Evolutionary conservation across 2,113 vertebrate species (phyloP).

Genomic region (Hepsetus odoe): DNA sequence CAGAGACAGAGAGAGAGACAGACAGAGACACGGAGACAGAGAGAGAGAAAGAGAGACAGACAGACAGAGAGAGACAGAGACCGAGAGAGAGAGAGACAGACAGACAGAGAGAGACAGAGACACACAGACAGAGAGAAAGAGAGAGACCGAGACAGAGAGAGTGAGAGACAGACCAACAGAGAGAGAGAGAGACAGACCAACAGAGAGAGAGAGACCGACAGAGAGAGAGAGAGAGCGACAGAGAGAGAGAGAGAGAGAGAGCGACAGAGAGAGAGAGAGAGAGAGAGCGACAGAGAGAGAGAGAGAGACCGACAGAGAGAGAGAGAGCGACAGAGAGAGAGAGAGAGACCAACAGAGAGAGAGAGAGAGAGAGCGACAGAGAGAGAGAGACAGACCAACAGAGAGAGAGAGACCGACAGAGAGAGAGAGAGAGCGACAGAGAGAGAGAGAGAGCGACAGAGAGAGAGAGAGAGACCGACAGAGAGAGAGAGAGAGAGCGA

Average conservation of each 20-base stretch:
- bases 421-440: constrained; percentile 39
- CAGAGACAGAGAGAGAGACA: constrained; percentile 30
- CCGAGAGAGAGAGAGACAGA: constrained; percentile 56
- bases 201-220: too few relatives aligned
- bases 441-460: too few relatives aligned
- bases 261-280: too few relatives aligned
- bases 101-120: constrained; percentile 49
- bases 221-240: too few relatives aligned
- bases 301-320: constrained; percentile 22
- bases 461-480: too few relatives aligned
- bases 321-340: constrained; percentile 9
- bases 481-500: constrained; percentile 8
- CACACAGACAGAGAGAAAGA: neutral
- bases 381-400: constrained; percentile 40
- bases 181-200: constrained; percentile 64
- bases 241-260: too few relatives aligned
- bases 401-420: constrained; percentile 58
- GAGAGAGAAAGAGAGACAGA: too few relatives aligned
- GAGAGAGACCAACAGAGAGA: neutral
- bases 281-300: too few relatives aligned
- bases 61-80: too few relatives aligned
- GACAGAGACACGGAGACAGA: too few relatives aligned
- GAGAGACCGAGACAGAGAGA: too few relatives aligned
- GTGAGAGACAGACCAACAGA: constrained; percentile 49
- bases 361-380: too few relatives aligned